Conservation (phyloP, 2,797 vertebrate species). For the Gymnoscopelus braueri region DNA sequence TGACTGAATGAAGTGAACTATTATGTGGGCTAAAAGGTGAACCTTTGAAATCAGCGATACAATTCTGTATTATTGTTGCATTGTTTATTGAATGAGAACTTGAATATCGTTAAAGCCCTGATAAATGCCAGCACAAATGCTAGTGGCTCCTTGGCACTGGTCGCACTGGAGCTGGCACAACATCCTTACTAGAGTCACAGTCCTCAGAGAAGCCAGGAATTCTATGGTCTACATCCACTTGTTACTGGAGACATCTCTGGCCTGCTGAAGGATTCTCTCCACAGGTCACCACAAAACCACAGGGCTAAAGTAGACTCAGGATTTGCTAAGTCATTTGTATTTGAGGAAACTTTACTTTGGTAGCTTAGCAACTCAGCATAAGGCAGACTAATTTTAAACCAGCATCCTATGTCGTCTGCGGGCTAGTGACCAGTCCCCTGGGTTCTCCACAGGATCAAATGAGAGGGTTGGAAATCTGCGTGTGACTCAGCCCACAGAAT, state of each 20-base stretch:
- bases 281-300: conserved; percentile 61
- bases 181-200: conserved; percentile 46
- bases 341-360: conserved; percentile 60
- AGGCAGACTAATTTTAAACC: conserved; percentile 62
- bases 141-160: conserved; percentile 45
- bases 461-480: conserved; percentile 55
- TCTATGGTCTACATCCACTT: conserved; percentile 43
- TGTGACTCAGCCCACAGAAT: conserved; percentile 63
- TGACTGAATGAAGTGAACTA: conserved; percentile 1
- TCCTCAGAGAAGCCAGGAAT: conserved; percentile 38
- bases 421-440: conserved; percentile 56
- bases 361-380: conserved; percentile 65
- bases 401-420: conserved; percentile 39
- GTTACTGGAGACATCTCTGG: conserved; percentile 50
- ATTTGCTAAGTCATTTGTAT: conserved; percentile 62
- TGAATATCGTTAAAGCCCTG: conserved; percentile 27
- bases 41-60: not conserved
- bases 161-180: conserved; percentile 27
- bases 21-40: not conserved
- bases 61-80: conserved; percentile 6
- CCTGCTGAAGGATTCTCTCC: conserved; percentile 61
- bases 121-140: conserved; percentile 40
- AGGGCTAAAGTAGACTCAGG: conserved; percentile 46
- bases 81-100: not conserved
- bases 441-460: conserved; percentile 55